A percentile compares a stretch with the other conserved stretches of the same genome.
Conservation (phyloP, 2,113 vertebrate genomes). For the Thalassarche chlororhynchos region DNA sequence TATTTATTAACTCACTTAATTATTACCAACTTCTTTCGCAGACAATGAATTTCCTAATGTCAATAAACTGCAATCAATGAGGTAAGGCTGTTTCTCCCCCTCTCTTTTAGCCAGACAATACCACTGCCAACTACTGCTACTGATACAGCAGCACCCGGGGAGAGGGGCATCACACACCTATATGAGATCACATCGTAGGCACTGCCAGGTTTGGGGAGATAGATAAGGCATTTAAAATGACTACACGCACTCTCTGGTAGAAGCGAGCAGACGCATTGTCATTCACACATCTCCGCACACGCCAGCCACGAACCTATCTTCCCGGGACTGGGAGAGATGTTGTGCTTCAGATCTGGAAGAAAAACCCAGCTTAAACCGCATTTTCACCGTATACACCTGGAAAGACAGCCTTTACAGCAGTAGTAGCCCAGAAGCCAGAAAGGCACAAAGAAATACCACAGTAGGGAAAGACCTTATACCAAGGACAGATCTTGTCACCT, state of each 20-base stretch:
- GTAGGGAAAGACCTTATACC: neutral
- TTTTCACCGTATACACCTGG: constrained; percentile 5
- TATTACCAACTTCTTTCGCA: constrained; percentile 55
- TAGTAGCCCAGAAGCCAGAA: constrained; percentile 16
- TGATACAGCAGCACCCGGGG: neutral
- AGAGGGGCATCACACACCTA: neutral
- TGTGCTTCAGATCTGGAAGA: neutral
- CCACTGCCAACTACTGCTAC: neutral
- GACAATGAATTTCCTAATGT: constrained; percentile 57
- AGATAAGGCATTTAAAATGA: neutral
- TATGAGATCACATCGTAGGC: neutral
- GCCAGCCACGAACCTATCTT: neutral
- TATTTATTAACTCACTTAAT: constrained; percentile 61
- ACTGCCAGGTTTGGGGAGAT: neutral
- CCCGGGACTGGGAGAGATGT: neutral
- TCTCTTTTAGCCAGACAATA: neutral
- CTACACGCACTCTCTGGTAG: neutral
- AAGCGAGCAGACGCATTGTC: neutral
- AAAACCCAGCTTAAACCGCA: neutral
- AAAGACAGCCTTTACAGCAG: constrained; percentile 8
- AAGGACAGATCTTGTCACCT: constrained; percentile 8
- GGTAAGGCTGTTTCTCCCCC: neutral
- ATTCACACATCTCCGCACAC: neutral
- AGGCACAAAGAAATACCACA: constrained; percentile 11
- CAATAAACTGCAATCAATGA: constrained; percentile 47